Conservation (phyloP, 2,113 vertebrate genomes). For the Paradisaea rubra region DNA sequence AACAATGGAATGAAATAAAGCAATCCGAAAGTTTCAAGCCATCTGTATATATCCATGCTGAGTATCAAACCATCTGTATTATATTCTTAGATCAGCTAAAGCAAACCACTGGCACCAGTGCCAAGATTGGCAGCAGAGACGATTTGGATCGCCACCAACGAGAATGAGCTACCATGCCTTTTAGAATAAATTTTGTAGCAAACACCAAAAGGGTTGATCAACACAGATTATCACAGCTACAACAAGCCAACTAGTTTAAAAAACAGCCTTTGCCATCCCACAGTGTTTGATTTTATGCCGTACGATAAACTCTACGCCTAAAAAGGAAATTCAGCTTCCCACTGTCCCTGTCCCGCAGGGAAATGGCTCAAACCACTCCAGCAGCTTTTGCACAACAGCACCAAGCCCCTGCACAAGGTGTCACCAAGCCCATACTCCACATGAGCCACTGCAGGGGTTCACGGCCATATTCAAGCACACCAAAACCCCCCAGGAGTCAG, state of each 20-base stretch:
- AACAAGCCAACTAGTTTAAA: constrained; percentile 52
- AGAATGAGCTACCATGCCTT: constrained; percentile 57
- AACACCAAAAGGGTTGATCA: constrained; percentile 67
- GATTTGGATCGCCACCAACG: constrained; percentile 37
- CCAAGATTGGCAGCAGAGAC: constrained; percentile 58
- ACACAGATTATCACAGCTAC: constrained; percentile 66
- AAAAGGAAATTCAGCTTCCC: not conserved
- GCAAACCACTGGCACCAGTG: constrained; percentile 63
- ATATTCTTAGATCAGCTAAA: constrained; percentile 64
- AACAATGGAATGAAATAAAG: constrained; percentile 33
- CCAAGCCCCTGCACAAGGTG: not conserved
- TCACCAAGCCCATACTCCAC: not conserved
- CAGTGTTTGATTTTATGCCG: constrained; percentile 11
- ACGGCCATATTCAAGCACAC: not conserved
- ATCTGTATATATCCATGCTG: constrained; percentile 39
- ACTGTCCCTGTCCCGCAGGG: not conserved
- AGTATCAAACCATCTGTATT: constrained; percentile 62
- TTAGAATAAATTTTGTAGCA: constrained; percentile 59
- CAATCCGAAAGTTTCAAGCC: constrained; percentile 16
- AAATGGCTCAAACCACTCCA: not conserved
- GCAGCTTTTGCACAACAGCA: not conserved
- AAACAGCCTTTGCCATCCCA: constrained; percentile 51
- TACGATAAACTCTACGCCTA: not conserved
- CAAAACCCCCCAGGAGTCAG: not conserved
- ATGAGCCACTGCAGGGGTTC: accelerated